These are phyloP conservation scores for Drosophila mayaguana DNA, from an alignment of 2,888 invertebrate species.

Conservation along the genomic window DNA sequence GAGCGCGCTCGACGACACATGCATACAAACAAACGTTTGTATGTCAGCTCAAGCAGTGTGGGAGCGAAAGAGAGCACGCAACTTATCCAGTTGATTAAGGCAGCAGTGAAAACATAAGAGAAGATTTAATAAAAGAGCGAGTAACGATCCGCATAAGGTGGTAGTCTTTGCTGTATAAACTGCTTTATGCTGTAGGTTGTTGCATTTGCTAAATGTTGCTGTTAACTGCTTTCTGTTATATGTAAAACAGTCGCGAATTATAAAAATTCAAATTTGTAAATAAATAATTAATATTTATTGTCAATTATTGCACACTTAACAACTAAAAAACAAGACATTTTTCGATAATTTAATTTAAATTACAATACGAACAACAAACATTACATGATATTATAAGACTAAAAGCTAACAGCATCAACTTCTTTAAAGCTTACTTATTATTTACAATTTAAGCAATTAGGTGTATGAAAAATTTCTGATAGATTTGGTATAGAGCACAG, in stretches of 20 bases:
- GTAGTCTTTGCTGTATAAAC: not conserved
- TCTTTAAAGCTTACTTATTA: slow-evolving; percentile 61
- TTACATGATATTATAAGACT: slow-evolving; percentile 27
- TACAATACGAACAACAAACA: slow-evolving; percentile 61
- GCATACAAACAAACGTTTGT: not conserved
- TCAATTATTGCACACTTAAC: slow-evolving; percentile 64
- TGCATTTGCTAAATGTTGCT: not conserved
- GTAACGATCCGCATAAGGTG: slow-evolving; percentile 30
- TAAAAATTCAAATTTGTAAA: not conserved
- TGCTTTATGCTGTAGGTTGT: not conserved
- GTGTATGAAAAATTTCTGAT: slow-evolving; percentile 70
- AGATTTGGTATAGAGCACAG: slow-evolving; percentile 84
- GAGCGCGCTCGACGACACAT: slow-evolving; percentile 32
- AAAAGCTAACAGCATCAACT: slow-evolving; percentile 43
- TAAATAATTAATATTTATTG: slow-evolving; percentile 40
- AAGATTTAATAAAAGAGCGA: not conserved
- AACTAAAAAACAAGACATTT: slow-evolving; percentile 65
- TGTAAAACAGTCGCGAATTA: too few species aligned
- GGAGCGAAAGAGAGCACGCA: slow-evolving; percentile 27
- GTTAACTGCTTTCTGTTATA: slow-evolving; percentile 8
- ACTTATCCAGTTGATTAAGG: slow-evolving; percentile 31
- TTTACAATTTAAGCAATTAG: slow-evolving; percentile 62
- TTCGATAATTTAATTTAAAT: slow-evolving; percentile 56
- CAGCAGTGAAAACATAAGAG: slow-evolving; percentile 1
- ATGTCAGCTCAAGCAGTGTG: slow-evolving; percentile 9